These are phyloP conservation scores for Melanerpes formicivorus DNA, from an alignment of 2,113 vertebrate genomes.

Conservation along the genomic window DNA sequence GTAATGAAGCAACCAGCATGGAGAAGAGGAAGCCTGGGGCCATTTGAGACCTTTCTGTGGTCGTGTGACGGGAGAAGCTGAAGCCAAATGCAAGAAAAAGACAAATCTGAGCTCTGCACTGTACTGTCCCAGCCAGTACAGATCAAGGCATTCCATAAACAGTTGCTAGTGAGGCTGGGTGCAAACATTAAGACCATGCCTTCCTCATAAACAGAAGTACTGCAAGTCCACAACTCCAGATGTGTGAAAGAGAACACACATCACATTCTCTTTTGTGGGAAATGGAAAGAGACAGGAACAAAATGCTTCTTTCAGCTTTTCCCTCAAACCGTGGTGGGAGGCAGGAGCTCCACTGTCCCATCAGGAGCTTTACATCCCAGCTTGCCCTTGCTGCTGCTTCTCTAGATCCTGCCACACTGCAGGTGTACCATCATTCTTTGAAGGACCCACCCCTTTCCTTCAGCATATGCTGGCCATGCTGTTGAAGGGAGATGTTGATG, in stretches of 20 bases:
- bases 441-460: fast-evolving
- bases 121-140: background rate
- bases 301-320: fast-evolving
- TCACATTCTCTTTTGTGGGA: background rate
- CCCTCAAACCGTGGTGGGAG: fast-evolving
- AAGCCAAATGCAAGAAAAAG: background rate
- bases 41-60: background rate
- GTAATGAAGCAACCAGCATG: background rate
- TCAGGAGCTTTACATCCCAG: background rate
- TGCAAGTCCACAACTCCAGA: fast-evolving
- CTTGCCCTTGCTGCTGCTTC: background rate
- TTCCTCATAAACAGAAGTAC: background rate
- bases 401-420: fast-evolving
- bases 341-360: background rate
- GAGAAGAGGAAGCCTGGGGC: fast-evolving
- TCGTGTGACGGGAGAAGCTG: background rate
- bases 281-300: background rate
- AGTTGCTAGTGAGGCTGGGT: background rate
- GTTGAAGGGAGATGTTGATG: background rate
- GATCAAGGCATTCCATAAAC: background rate
- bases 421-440: fast-evolving
- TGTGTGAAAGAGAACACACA: fast-evolving
- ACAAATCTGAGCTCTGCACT: background rate
- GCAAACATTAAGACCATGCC: background rate
- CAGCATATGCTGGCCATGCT: fast-evolving